These are phyloP conservation scores for Athalia circularis DNA, from an alignment of 2,888 invertebrate genomes.

Conservation along the genomic window DNA sequence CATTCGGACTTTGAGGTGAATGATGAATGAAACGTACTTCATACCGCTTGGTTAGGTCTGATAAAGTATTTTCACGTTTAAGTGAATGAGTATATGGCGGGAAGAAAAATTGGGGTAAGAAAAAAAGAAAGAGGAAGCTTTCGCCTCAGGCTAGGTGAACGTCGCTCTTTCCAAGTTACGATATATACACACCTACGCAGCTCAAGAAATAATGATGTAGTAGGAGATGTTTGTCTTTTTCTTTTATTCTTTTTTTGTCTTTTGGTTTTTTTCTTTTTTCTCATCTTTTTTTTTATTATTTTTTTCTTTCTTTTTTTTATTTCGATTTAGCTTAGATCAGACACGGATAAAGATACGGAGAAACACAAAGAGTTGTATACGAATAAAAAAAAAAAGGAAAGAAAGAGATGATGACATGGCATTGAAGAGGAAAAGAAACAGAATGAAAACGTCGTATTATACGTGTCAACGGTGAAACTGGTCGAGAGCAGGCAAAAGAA, in stretches of 20 bases:
- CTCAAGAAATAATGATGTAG: constrained; percentile 40
- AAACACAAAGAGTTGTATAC: too few species aligned
- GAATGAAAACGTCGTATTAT: not conserved
- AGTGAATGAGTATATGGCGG: constrained; percentile 1
- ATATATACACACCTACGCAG: constrained; percentile 11
- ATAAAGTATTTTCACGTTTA: constrained; percentile 12
- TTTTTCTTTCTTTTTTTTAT: not conserved
- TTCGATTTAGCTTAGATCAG: constrained; percentile 26
- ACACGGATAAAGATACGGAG: constrained; percentile 16
- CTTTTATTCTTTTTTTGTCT: not conserved
- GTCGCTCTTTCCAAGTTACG: constrained; percentile 8
- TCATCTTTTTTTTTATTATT: not conserved
- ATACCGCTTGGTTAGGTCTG: not conserved
- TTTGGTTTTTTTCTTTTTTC: too few species aligned
- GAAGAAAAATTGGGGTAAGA: not conserved
- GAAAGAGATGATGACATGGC: constrained; percentile 6
- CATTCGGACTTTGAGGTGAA: too few species aligned
- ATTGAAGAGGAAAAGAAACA: constrained; percentile 2
- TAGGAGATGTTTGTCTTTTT: constrained; percentile 24
- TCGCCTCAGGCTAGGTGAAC: not conserved
- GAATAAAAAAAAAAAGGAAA: constrained; percentile 7
- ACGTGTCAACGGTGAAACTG: constrained; percentile 17
- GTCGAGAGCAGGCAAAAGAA: not conserved
- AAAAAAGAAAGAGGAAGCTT: constrained; percentile 17
- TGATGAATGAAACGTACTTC: too few species aligned